Evolutionary conservation across 2,888 invertebrate species (phyloP).

Genomic region (Flexamia atlantica): DNA sequence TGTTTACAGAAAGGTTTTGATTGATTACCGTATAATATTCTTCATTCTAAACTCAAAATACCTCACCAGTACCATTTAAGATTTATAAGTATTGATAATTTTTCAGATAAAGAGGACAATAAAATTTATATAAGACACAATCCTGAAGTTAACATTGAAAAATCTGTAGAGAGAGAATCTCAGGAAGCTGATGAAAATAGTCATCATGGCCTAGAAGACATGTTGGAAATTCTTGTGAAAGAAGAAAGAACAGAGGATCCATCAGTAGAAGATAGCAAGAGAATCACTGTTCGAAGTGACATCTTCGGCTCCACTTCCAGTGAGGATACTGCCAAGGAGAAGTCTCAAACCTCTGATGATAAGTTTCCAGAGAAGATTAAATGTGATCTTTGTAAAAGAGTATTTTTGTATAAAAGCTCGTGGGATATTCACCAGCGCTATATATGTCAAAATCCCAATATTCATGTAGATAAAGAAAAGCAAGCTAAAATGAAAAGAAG

Average conservation of each 20-base stretch:
- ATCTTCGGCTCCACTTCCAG: background rate
- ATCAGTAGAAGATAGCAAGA: background rate
- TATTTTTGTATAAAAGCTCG: conserved; percentile 1
- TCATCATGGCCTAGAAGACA: background rate
- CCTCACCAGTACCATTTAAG: too few relatives aligned
- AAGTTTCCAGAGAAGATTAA: conserved; percentile 42
- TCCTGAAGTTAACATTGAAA: background rate
- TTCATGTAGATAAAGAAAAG: conserved; percentile 21
- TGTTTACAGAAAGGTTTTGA: too few relatives aligned
- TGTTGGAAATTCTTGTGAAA: background rate
- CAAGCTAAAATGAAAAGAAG: conserved; percentile 18
- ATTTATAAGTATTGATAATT: too few relatives aligned
- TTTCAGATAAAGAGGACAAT: background rate
- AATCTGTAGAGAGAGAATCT: background rate
- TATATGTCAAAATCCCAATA: conserved; percentile 28
- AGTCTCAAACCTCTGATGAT: background rate
- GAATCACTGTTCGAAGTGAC: conserved; percentile 30
- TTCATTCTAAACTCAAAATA: too few relatives aligned
- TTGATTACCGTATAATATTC: too few relatives aligned
- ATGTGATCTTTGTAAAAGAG: conserved; percentile 42
- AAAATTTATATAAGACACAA: background rate
- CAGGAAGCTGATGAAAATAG: background rate
- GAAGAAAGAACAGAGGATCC: background rate
- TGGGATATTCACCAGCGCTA: conserved; percentile 44
- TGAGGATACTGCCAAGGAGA: background rate